Conservation (phyloP, 2,113 vertebrate genomes). For the Podilymbus podiceps region DNA sequence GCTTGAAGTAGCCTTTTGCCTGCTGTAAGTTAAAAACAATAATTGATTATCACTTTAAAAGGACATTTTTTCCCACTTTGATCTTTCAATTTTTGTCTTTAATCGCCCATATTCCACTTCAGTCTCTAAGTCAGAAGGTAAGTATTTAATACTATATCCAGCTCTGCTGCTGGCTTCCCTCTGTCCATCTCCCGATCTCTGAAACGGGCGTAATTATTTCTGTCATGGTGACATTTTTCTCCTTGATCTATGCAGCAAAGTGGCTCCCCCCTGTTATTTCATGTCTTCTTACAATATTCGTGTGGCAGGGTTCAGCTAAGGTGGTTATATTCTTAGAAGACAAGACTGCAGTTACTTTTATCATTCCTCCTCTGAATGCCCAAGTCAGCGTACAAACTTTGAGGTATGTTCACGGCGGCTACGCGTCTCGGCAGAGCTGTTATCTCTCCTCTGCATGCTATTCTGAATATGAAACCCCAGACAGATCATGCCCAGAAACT, state of each 20-base stretch:
- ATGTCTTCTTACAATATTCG: not conserved
- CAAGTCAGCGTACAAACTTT: not conserved
- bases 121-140: not conserved
- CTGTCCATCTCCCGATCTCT: not conserved
- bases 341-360: not conserved
- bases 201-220: not conserved
- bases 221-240: not conserved
- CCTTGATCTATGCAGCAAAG: not conserved
- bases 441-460: not conserved
- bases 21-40: not conserved
- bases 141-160: not conserved
- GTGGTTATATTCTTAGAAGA: not conserved
- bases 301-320: not conserved
- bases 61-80: not conserved
- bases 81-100: not conserved
- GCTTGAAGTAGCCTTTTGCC: not conserved
- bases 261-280: not conserved
- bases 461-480: not conserved
- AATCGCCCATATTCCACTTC: not conserved
- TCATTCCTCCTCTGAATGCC: not conserved
- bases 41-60: not conserved
- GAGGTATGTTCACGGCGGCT: not conserved
- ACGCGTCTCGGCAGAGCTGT: not conserved
- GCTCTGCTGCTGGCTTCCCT: not conserved
- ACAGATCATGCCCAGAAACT: not conserved